These are phyloP conservation scores for Drosophila pallidifrons DNA, from an alignment of 1,140 invertebrate genomes.

Conservation along the genomic window DNA sequence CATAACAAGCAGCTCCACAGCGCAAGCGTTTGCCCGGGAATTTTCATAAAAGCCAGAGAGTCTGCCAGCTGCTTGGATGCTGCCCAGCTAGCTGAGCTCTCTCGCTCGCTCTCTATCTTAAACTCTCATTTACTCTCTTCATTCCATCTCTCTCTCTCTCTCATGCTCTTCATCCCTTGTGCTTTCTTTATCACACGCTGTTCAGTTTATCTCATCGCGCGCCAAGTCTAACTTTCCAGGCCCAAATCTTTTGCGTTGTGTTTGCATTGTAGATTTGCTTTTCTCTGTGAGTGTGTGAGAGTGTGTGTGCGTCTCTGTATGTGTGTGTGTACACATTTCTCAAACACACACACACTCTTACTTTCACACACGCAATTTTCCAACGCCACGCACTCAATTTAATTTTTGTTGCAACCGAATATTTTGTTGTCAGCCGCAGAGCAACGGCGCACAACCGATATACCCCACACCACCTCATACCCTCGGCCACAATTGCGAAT, in stretches of 20 bases:
- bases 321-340: slow-evolving; percentile 61
- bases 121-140: slow-evolving; percentile 3
- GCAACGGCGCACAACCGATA: slow-evolving; percentile 9
- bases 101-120: background rate
- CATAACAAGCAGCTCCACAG: slow-evolving; percentile 44
- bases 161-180: slow-evolving; percentile 5
- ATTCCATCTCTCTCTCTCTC: background rate
- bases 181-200: background rate
- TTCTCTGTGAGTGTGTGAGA: slow-evolving; percentile 8
- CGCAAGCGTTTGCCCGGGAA: slow-evolving; percentile 84
- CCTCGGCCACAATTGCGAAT: slow-evolving; percentile 38
- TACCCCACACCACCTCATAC: background rate
- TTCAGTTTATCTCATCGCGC: slow-evolving; percentile 6
- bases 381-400: slow-evolving; percentile 80
- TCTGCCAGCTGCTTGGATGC: slow-evolving; percentile 32
- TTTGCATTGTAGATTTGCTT: slow-evolving; percentile 76
- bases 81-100: slow-evolving; percentile 7
- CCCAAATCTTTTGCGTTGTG: slow-evolving; percentile 39
- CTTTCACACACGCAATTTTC: slow-evolving; percentile 67
- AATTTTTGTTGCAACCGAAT: slow-evolving; percentile 80
- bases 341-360: slow-evolving; percentile 55
- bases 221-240: slow-evolving; percentile 8
- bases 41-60: slow-evolving; percentile 63
- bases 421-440: slow-evolving; percentile 52
- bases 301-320: slow-evolving; percentile 28